phyloP scores from a whole-genome alignment of 2,888 invertebrate species.

The Caenorhabditis uteleia region DNA sequence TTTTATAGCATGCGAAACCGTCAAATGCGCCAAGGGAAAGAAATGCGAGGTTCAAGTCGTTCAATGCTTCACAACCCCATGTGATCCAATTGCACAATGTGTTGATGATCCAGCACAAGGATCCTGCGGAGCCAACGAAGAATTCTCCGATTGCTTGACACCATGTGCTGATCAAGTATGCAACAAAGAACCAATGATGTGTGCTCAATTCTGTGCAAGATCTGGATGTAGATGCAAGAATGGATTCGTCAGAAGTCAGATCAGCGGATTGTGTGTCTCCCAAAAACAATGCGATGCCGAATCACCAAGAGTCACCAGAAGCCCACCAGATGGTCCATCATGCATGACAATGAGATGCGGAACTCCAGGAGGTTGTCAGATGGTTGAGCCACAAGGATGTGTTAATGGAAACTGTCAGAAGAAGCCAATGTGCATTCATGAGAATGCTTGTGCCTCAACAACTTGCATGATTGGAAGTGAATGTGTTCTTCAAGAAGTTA shows the following conservation, averaged over 20 bases:
- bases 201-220: too few species aligned
- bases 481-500: slow-evolving; percentile 22
- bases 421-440: slow-evolving; percentile 11
- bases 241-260: too few species aligned
- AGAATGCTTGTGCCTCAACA: slow-evolving; percentile 16
- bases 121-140: background rate
- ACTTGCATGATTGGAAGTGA: slow-evolving; percentile 4
- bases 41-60: too few species aligned
- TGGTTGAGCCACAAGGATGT: slow-evolving; percentile 14
- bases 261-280: too few species aligned
- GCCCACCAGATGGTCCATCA: too few species aligned
- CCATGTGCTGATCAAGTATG: background rate
- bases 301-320: too few species aligned
- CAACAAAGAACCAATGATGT: too few species aligned
- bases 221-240: too few species aligned
- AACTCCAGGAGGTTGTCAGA: slow-evolving; percentile 20
- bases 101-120: background rate
- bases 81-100: slow-evolving; percentile 1
- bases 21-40: too few species aligned
- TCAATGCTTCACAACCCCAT: too few species aligned
- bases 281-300: too few species aligned
- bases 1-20: too few species aligned
- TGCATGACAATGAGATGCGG: slow-evolving; percentile 25
- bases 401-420: background rate
- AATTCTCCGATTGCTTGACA: background rate